These are phyloP conservation scores for Pseudopodoces humilis DNA, from an alignment of 2,113 vertebrate species.

Conservation along the genomic window DNA sequence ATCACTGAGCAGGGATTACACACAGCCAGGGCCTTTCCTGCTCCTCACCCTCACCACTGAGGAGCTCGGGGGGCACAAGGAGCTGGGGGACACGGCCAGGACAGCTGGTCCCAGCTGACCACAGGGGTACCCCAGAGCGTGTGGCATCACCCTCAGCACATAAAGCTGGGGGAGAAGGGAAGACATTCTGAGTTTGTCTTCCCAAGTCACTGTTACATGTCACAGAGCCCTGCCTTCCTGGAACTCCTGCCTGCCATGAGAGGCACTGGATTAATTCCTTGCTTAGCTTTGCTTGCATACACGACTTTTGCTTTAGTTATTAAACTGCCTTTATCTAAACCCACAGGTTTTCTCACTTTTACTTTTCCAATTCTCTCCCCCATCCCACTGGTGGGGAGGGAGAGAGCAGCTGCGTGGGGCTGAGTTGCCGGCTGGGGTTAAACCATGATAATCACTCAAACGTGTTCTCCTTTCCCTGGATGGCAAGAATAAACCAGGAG, in stretches of 20 bases:
- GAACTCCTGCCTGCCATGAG: neutral
- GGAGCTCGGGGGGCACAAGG: neutral
- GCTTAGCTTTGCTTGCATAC: neutral
- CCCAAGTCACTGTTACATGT: neutral
- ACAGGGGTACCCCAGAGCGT: neutral
- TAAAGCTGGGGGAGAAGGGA: neutral
- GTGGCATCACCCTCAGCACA: neutral
- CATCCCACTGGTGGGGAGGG: neutral
- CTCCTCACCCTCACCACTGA: neutral
- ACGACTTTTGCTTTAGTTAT: neutral
- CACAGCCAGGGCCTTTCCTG: neutral
- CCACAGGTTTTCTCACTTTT: neutral
- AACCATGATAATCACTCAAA: neutral
- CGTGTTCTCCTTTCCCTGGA: neutral
- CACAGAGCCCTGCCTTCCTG: neutral
- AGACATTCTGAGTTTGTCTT: neutral
- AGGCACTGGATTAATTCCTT: neutral
- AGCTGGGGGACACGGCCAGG: neutral
- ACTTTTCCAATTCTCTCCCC: neutral
- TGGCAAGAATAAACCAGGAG: neutral
- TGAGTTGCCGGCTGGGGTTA: neutral
- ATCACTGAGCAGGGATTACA: neutral
- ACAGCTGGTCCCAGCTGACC: neutral
- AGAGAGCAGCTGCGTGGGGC: neutral
- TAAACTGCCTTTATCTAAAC: neutral